These are phyloP conservation scores for Podiceps cristatus DNA, from an alignment of 2,113 vertebrate species.

Conservation along the genomic window DNA sequence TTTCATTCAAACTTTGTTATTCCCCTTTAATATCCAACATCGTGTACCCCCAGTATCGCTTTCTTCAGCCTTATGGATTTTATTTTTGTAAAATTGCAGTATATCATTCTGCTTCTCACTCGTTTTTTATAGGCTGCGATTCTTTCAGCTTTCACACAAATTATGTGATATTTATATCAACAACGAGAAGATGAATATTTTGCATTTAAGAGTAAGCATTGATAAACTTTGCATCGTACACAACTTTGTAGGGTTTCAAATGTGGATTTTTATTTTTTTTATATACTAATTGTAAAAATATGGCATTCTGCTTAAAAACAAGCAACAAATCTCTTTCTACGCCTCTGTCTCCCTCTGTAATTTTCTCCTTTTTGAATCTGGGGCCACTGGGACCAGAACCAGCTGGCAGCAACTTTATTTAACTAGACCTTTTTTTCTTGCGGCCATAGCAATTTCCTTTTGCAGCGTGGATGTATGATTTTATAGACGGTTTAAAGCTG, in stretches of 20 bases:
- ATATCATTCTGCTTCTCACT: background rate
- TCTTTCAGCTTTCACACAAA: background rate
- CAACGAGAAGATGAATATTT: background rate
- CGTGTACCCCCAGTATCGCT: rapidly evolving
- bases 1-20: background rate
- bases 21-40: background rate
- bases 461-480: rapidly evolving
- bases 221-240: rapidly evolving
- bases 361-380: rapidly evolving
- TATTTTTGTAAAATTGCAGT: background rate
- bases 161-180: background rate
- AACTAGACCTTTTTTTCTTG: background rate
- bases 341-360: rapidly evolving
- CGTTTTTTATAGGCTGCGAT: background rate
- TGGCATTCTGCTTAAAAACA: background rate
- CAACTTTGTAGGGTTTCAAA: rapidly evolving
- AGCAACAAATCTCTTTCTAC: rapidly evolving
- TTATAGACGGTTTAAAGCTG: background rate
- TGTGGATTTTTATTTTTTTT: background rate
- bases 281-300: rapidly evolving
- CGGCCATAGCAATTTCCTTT: background rate
- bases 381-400: background rate
- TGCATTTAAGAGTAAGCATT: rapidly evolving
- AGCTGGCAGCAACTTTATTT: background rate
- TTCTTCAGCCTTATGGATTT: background rate